phyloP scores from a whole-genome alignment of 2,888 invertebrate genomes.

The Pomacea canaliculata region DNA sequence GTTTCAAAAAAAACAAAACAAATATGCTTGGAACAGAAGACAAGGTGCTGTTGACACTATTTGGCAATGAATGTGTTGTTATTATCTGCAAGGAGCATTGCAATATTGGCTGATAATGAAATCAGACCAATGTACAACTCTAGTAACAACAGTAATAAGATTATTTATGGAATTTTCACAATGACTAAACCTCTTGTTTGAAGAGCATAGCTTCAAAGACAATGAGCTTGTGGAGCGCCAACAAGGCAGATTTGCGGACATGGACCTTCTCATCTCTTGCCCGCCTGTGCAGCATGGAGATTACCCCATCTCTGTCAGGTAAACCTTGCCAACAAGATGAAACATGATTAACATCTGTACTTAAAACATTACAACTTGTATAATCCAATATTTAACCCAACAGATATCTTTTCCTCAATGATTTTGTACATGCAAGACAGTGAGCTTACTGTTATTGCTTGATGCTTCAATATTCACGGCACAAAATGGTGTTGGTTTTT shows the following conservation, averaged over 20 bases:
- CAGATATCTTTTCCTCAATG: too few relatives aligned
- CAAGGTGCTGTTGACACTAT: too few relatives aligned
- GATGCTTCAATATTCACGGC: conserved; percentile 37
- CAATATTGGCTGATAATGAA: too few relatives aligned
- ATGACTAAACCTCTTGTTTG: conserved; percentile 41
- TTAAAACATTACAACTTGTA: too few relatives aligned
- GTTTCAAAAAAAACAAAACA: not conserved
- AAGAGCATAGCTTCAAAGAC: conserved; percentile 57
- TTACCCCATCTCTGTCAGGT: conserved; percentile 59
- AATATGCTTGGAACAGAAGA: too few relatives aligned
- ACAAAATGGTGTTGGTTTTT: conserved; percentile 21
- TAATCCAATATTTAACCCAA: too few relatives aligned
- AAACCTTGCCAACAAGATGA: conserved; percentile 44
- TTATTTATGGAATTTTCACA: too few relatives aligned
- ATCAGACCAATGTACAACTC: too few relatives aligned
- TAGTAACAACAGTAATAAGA: too few relatives aligned
- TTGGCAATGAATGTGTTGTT: too few relatives aligned
- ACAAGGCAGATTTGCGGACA: conserved; percentile 73
- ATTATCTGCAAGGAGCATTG: too few relatives aligned
- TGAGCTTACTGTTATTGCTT: conserved; percentile 48
- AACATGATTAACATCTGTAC: not conserved
- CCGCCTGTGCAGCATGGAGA: conserved; percentile 70
- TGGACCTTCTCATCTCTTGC: conserved; percentile 74
- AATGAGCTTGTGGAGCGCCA: conserved; percentile 69
- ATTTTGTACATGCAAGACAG: not conserved